Percentiles rank a stretch among this genome's conserved stretches.
Conservation (phyloP, 2,888 invertebrate genomes). For the Aromia moschata region DNA sequence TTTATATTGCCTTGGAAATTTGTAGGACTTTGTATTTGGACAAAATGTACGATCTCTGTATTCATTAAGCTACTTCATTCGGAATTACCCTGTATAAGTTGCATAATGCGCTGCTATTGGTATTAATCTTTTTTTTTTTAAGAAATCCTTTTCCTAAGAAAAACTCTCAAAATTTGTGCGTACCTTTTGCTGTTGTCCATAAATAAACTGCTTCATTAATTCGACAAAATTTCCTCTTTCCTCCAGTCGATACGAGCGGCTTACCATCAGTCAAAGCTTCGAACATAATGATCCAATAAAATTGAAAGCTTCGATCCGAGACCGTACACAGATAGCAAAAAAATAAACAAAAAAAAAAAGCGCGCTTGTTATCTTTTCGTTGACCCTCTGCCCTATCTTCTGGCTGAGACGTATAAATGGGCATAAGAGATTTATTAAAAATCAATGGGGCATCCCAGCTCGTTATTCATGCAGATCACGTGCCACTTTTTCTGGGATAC, state of each 20-base stretch:
- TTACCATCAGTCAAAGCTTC: neutral
- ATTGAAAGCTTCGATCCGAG: neutral
- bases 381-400: conserved; percentile 6
- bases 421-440: conserved; percentile 11
- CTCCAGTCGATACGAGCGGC: neutral
- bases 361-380: neutral
- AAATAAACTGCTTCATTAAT: too few relatives aligned
- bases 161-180: too few relatives aligned
- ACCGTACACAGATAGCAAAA: neutral
- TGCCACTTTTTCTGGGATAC: neutral
- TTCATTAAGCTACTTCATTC: too few relatives aligned
- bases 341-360: neutral
- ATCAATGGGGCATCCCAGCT: conserved; percentile 1
- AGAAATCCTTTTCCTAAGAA: too few relatives aligned
- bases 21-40: too few relatives aligned
- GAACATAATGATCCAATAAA: neutral
- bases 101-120: too few relatives aligned
- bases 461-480: conserved; percentile 12
- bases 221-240: too few relatives aligned
- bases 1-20: too few relatives aligned
- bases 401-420: neutral
- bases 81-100: too few relatives aligned
- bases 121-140: too few relatives aligned
- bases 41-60: too few relatives aligned
- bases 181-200: too few relatives aligned